Conservation (phyloP, 2,888 invertebrate genomes). For the Synergus itoensis region DNA sequence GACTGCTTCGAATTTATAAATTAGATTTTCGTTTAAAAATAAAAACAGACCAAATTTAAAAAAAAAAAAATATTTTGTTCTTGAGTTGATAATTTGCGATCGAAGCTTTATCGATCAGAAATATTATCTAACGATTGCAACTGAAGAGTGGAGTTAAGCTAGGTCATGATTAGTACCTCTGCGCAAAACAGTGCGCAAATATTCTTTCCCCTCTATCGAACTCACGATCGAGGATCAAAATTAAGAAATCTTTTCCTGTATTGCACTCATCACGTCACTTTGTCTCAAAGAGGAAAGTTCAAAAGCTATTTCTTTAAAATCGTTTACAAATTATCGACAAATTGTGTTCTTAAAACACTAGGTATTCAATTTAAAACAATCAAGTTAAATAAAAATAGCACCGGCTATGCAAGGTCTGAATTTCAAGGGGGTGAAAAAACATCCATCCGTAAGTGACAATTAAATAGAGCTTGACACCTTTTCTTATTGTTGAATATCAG, state of each 20-base stretch:
- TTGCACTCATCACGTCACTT: neutral
- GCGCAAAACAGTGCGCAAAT: slow-evolving; percentile 1
- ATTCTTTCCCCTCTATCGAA: neutral
- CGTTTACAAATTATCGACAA: neutral
- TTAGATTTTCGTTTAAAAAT: neutral
- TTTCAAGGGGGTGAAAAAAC: slow-evolving; percentile 85
- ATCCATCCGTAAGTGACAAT: slow-evolving; percentile 85
- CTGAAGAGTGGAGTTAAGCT: neutral
- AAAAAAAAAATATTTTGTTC: neutral
- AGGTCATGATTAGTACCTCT: neutral
- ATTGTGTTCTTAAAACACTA: neutral
- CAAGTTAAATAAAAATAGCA: neutral
- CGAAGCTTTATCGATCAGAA: neutral
- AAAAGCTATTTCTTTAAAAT: neutral
- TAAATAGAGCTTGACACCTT: neutral
- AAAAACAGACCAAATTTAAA: too few species aligned
- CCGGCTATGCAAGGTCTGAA: slow-evolving; percentile 79
- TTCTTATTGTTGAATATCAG: too few species aligned
- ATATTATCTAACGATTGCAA: neutral
- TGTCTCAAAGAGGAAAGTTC: neutral
- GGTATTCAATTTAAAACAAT: neutral
- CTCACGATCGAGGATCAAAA: neutral
- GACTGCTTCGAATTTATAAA: too few species aligned
- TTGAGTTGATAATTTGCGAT: neutral
- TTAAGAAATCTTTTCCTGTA: neutral